Base-by-base conservation (phyloP, 2,113 vertebrate species). In the Maccullochella peelii region DNA sequence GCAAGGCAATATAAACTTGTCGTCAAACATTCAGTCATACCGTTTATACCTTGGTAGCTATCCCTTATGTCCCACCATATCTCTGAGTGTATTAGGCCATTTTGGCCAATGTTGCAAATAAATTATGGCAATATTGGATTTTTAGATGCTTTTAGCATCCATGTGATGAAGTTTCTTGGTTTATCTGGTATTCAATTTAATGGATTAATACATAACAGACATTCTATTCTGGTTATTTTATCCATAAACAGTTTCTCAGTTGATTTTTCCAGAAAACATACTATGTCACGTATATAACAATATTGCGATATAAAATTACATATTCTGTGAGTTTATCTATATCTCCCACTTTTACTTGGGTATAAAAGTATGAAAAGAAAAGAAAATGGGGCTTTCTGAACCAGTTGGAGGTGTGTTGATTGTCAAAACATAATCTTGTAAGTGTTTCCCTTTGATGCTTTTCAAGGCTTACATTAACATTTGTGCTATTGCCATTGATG, bases 361-460 rank as follows among this genome's bases (percentile, higher is more conserved):
- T 52, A 12, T 70, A 36, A 23, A 52, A 33, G 33, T 33, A 33
- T 33, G 33, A 33, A 33, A 10, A 47, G n/a, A 15, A 73, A 33
- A n/a, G 38, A 38, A 38, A 38, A 38, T 44, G 16, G 18, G 3
- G 15, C 44, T 30, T 36, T 50, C 23, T 18, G 4, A 27, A 50
- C 6, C 10, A n/a, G 23, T 47, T 49, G 42, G 44, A 33, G 16
- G 20, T 67, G n/a, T 77, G 21, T 40, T 63, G 59, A 62, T 16
- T 11, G 10, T 77, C 25, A 36, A 36, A 77, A 58, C 2, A 50
- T 50, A 58, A 25, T 70, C 40, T 38, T 20, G 11, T 4, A 50
- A 58, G 62, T 67, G 77, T 84, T 77, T 88, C 70, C 75, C 79
- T 70, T 79, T 52, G 77, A 77, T 63, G 68, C 69, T 65, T 72